Evolutionary conservation across 2,888 invertebrate genomes (phyloP).

Genomic region (Ophonus ardosiacus): DNA sequence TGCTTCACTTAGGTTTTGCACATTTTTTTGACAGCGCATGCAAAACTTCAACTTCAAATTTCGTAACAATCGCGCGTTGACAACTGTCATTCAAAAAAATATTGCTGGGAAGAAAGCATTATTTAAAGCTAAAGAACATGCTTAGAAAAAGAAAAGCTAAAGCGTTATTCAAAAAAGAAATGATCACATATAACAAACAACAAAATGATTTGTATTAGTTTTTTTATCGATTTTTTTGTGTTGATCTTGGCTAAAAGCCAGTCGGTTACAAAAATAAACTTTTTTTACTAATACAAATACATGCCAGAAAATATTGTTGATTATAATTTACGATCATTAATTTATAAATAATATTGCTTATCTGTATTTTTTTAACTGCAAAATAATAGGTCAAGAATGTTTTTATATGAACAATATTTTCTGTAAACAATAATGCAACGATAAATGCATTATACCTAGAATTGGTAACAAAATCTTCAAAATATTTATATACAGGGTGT

Average conservation of each 20-base stretch:
- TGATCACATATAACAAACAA: conserved; percentile 60
- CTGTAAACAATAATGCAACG: background rate
- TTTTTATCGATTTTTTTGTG: conserved; percentile 36
- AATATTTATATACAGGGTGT: no score
- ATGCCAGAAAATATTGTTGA: conserved; percentile 9
- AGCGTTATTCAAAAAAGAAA: conserved; percentile 47
- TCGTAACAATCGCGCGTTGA: conserved; percentile 23
- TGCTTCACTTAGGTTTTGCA: conserved; percentile 32
- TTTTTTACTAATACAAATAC: conserved; percentile 36
- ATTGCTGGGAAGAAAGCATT: conserved; percentile 7
- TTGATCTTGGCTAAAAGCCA: conserved; percentile 14
- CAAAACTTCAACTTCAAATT: conserved; percentile 38
- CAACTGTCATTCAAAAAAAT: conserved; percentile 8
- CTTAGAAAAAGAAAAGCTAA: conserved; percentile 51
- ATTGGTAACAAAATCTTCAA: background rate
- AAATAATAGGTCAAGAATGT: background rate
- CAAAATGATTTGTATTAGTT: conserved; percentile 47
- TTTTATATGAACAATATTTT: background rate
- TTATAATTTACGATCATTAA: background rate
- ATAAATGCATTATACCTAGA: background rate
- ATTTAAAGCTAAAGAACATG: conserved; percentile 54
- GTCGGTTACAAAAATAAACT: conserved; percentile 52
- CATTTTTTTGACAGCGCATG: conserved; percentile 47
- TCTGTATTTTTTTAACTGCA: no score
- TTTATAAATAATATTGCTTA: background rate